phyloP scores from a whole-genome alignment of 30 jellyfish, hydroid and myxozoan species.

The Rhopilema esculentum region DNA sequence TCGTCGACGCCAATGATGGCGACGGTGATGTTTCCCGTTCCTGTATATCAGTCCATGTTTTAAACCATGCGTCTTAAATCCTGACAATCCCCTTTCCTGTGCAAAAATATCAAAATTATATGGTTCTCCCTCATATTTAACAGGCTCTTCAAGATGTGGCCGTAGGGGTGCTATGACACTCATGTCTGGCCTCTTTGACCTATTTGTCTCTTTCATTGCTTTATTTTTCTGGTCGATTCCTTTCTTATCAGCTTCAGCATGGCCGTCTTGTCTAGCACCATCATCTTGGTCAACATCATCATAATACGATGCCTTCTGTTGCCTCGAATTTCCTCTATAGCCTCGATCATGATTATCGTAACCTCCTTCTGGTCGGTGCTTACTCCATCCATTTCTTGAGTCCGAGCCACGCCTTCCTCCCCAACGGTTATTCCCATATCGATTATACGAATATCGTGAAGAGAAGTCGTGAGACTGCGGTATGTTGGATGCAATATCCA shows the following conservation, averaged over 20 bases:
- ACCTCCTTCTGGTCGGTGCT: not conserved
- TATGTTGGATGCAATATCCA: conserved; percentile 26
- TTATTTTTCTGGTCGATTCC: not conserved
- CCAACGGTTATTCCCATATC: not conserved
- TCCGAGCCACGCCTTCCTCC: not conserved
- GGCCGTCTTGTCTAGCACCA: not conserved
- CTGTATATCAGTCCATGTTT: not conserved
- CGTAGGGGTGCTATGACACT: conserved; percentile 1
- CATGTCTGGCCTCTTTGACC: not conserved
- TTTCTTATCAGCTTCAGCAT: not conserved
- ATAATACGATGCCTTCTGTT: not conserved
- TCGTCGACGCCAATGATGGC: not conserved
- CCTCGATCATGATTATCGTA: not conserved
- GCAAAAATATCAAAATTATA: not conserved
- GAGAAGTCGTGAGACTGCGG: conserved; percentile 21
- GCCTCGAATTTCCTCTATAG: not conserved
- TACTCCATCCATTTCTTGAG: not conserved
- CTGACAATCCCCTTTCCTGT: conserved; percentile 1
- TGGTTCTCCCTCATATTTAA: conserved; percentile 19
- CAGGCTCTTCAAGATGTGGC: conserved; percentile 22
- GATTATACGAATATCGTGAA: not conserved
- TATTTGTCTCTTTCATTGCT: not conserved
- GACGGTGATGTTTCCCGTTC: conserved; percentile 3
- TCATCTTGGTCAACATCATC: not conserved
- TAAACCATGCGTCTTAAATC: conserved; percentile 4